Evolutionary conservation across 2,888 invertebrate genomes (phyloP), one percentile per base, ranked within the genome.

Genomic region (Amblyteles armatorius): DNA sequence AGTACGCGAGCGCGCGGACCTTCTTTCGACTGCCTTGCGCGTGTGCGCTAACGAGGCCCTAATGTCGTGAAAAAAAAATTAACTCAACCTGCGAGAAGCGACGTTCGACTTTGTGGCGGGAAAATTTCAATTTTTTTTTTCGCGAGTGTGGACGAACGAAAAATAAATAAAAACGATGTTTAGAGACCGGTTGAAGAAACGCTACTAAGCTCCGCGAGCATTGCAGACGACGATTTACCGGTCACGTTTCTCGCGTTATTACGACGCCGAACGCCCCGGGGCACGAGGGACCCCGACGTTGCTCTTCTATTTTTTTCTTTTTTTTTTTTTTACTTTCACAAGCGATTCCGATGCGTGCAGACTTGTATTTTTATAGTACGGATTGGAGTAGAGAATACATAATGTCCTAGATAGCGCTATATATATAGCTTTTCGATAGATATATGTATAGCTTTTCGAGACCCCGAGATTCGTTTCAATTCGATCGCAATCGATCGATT

Each of bases 191-290:
- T 29, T 63, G 60, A 33, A 63, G 60, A 63, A 63, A 16, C 16
- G 33, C 33, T 26, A 33, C 60, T 60, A 29, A 60, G 29, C 60
- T 60, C 29, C 16, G 60, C n/a, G 55, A 22, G 60, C 13, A 55
- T 55, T 19, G n/a, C 26, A 60, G 48, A 48, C 69, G 57, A 63
- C 40, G 40, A 50, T 50, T 76, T 65, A 68, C 79, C 40, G 71
- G 65, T 79, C 79, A 72, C 71, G 72, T 79, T 69, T 72, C 29
- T 50, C 79, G 36, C 48, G 60, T 79, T 69, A 79, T 79, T 79
- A 44, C 78, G 78, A 68, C 65, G 55, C 26, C 78, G 44, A 78
- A 68, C 78, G 68, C 78, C 68, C 33, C 68, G 48, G 69, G 78
- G 67, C 48, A 29, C 52, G 13, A 26, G 33, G 60, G 68, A 48